phyloP scores from a whole-genome alignment of 2,888 invertebrate genomes.

The Drosophila maculinotata region DNA sequence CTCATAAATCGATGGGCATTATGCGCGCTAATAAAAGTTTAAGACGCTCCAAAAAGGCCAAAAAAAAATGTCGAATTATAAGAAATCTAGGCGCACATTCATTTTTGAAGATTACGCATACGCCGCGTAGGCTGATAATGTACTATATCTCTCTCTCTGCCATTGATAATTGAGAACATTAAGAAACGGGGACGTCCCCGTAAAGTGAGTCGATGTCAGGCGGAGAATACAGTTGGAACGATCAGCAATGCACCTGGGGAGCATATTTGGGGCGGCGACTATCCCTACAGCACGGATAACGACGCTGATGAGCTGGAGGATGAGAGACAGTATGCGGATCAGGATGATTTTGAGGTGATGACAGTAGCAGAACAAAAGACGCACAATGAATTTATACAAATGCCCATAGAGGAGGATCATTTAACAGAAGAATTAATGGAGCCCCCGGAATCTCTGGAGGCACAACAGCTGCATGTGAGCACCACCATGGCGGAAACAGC shows the following conservation, averaged over 20 bases:
- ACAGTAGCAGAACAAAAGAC: slow-evolving; percentile 50
- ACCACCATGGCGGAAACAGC: slow-evolving; percentile 6
- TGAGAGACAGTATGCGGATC: slow-evolving; percentile 50
- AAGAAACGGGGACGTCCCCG: slow-evolving; percentile 70
- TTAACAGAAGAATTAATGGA: slow-evolving; percentile 21
- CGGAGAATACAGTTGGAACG: background rate
- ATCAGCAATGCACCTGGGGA: slow-evolving; percentile 51
- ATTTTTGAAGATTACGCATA: slow-evolving; percentile 64
- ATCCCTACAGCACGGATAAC: slow-evolving; percentile 63
- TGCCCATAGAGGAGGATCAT: slow-evolving; percentile 35
- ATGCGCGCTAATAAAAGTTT: slow-evolving; percentile 74
- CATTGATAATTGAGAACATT: too few species aligned
- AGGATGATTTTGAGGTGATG: slow-evolving; percentile 57
- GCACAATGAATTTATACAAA: slow-evolving; percentile 59
- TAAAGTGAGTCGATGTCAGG: slow-evolving; percentile 22
- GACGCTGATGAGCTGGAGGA: slow-evolving; percentile 67
- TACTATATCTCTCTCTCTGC: background rate
- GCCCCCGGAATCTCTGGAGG: slow-evolving; percentile 23
- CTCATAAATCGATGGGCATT: slow-evolving; percentile 73
- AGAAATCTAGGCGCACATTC: slow-evolving; percentile 17
- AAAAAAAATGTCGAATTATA: background rate
- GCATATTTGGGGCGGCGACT: slow-evolving; percentile 78
- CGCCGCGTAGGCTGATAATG: slow-evolving; percentile 52
- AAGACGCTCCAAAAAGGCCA: slow-evolving; percentile 52
- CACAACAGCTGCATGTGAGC: slow-evolving; percentile 39